phyloP scores from a whole-genome alignment of 2,797 vertebrate genomes.

The Lithobates pipiens region DNA sequence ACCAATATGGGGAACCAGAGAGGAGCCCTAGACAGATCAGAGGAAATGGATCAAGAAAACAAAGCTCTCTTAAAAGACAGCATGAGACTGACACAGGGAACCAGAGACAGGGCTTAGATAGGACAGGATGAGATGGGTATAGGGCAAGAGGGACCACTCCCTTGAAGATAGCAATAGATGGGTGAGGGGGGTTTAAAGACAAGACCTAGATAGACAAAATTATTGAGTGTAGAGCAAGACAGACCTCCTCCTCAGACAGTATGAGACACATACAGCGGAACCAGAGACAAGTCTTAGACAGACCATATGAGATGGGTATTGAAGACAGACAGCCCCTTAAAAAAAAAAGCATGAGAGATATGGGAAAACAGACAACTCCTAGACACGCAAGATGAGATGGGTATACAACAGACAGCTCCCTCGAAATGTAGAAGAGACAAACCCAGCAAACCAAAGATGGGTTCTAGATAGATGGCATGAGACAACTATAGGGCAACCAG shows the following conservation, averaged over 20 bases:
- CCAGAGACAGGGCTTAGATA: neutral
- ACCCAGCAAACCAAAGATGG: neutral
- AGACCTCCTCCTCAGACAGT: neutral
- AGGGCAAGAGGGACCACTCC: neutral
- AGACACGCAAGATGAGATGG: neutral
- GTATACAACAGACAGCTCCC: too few relatives aligned
- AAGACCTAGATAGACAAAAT: neutral
- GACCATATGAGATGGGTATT: neutral
- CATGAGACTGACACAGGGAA: neutral
- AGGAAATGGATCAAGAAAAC: neutral
- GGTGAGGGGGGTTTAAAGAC: neutral
- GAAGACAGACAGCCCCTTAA: neutral
- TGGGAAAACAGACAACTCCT: too few relatives aligned
- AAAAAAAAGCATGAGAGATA: neutral
- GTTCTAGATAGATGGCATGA: neutral
- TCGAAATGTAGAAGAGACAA: too few relatives aligned
- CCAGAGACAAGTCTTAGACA: too few relatives aligned
- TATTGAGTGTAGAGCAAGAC: neutral
- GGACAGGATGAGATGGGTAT: neutral
- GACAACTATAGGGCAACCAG: too few relatives aligned
- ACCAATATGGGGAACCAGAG: neutral
- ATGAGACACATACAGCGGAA: neutral
- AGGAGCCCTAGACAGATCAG: neutral
- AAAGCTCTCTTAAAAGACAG: neutral
- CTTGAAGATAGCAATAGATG: neutral